A percentile compares a stretch with the other conserved stretches of the same genome.
These are phyloP conservation scores for Auanema freiburgensis DNA, from an alignment of 2,888 invertebrate species.

Conservation along the genomic window DNA sequence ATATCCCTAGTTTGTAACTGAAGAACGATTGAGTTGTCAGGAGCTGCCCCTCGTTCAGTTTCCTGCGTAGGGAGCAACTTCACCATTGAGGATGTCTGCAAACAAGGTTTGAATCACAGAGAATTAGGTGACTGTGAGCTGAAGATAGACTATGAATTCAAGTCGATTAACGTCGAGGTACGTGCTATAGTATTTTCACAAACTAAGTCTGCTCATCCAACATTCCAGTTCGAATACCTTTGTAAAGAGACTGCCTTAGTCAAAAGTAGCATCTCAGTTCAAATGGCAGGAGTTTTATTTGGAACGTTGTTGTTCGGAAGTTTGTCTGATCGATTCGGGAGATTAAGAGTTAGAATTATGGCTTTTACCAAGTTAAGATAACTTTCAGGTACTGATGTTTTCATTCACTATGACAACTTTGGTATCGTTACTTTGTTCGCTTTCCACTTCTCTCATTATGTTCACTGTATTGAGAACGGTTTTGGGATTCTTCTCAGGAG, in stretches of 20 bases:
- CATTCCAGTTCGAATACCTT: constrained; percentile 41
- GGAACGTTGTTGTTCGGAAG: constrained; percentile 35
- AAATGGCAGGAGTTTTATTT: constrained; percentile 54
- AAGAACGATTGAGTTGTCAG: constrained; percentile 7
- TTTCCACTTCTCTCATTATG: constrained; percentile 32
- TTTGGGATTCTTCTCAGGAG: constrained; percentile 57
- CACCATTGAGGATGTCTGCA: constrained; percentile 10
- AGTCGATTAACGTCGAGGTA: constrained; percentile 43
- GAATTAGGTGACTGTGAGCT: constrained; percentile 18
- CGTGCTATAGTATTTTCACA: neutral
- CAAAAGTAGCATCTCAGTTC: constrained; percentile 53
- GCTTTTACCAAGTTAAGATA: constrained; percentile 5
- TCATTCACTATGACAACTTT: constrained; percentile 28
- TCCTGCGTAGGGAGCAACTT: constrained; percentile 9
- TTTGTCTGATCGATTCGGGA: constrained; percentile 34
- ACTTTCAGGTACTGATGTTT: constrained; percentile 27
- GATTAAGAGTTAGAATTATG: constrained; percentile 27
- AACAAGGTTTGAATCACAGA: neutral
- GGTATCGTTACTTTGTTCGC: constrained; percentile 22
- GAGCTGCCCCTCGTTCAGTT: constrained; percentile 33
- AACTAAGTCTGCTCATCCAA: neutral
- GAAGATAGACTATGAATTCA: constrained; percentile 33
- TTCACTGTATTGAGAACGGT: constrained; percentile 55
- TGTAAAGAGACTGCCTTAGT: constrained; percentile 46
- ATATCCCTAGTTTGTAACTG: neutral